Base-by-base conservation (phyloP, 2,113 vertebrate genomes). In the Dascyllus trimaculatus region DNA sequence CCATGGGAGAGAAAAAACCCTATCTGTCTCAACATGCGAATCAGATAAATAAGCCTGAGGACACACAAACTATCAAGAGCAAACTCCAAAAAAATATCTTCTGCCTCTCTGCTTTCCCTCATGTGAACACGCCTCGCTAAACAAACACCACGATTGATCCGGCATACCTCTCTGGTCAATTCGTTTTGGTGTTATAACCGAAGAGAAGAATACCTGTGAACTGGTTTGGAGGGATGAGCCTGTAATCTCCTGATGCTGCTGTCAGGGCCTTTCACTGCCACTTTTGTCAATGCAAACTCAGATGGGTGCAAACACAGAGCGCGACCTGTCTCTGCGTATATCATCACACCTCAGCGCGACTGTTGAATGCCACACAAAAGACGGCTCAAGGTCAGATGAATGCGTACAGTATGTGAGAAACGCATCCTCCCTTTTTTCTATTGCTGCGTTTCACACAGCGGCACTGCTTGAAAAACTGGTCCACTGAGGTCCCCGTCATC, bases 191-290 rank as follows among this genome's bases (percentile, higher is more conserved):
- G 53, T 11, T 29, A 86, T 75, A 56, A 85, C 81, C 82, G n/a
- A 0, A 43, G 11, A 79, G 63, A 70, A 19, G 21, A 89, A 88
- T 81, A 78, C 78, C 82, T 60, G 70, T 86, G 73, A 93, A 93
- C 91, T 85, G 88, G 90, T 93, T 91, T 87, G 69, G 75, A 87
- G 66, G 64, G 84, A 76, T 10, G 59, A 85, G 80, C 64, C 85
- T 24, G 79, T 82, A 18, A 68, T 66, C 72, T 19, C 25, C 51
- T 54, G 74, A 48, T 74, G 71, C 65, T 78, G 46, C 67, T 61
- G 80, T 86, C 75, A 69, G 52, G 59, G 45, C 58, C 25, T 81
- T 88, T 86, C n/a, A 80, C 35, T 26, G 35, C 40, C 49, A 59
- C 63, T 80, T 78, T 78, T 21, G 14, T 86, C 45, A 62, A 21